Percentiles rank a stretch among this genome's conserved stretches.
Evolutionary conservation across 2,888 invertebrate genomes (phyloP).

Genomic region (Harpagoxenus sublaevis): DNA sequence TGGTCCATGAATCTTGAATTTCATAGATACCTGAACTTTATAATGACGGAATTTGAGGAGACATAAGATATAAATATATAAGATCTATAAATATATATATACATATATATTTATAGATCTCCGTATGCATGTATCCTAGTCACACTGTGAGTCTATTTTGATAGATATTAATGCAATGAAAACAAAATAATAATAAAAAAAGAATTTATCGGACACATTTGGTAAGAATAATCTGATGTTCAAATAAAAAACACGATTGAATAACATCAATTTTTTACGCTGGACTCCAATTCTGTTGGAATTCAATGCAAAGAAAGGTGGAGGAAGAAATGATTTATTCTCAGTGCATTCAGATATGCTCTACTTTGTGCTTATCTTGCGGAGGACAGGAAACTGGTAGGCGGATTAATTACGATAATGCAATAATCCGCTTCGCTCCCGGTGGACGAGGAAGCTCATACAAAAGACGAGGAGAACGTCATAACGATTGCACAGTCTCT

Average conservation of each 20-base stretch:
- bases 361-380: conserved; percentile 4
- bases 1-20: neutral
- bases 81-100: neutral
- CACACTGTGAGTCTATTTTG: neutral
- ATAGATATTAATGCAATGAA: neutral
- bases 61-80: neutral
- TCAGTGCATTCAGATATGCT: neutral
- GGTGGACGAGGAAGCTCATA: neutral
- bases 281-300: neutral
- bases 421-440: conserved; percentile 30
- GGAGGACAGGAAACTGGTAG: neutral
- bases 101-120: neutral
- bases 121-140: neutral
- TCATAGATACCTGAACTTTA: neutral
- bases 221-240: neutral
- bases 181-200: neutral
- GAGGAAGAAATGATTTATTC: conserved; percentile 6
- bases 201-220: neutral
- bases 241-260: neutral
- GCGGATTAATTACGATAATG: conserved; percentile 47
- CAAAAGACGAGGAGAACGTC: conserved; percentile 21
- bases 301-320: neutral
- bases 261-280: neutral
- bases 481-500: conserved; percentile 67
- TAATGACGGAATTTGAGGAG: neutral